Evolutionary conservation across 2,113 vertebrate species (phyloP), one percentile per base, ranked within the genome.

Genomic region (Addax nasomaculatus): DNA sequence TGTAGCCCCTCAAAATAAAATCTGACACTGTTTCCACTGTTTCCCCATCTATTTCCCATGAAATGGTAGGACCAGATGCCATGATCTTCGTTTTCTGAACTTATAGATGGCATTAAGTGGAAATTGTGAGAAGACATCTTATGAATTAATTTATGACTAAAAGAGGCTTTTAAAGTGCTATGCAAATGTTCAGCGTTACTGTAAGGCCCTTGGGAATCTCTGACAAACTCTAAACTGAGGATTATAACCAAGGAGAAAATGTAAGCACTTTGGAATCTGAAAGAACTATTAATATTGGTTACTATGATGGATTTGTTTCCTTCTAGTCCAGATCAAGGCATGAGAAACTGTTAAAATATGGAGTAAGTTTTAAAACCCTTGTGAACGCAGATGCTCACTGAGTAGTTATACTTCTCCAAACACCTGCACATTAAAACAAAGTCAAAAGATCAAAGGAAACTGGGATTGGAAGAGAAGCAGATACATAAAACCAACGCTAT

Each of bases 351-450:
- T 97, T 98, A 96, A 98, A 98, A 97, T 89, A 78, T 95, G 76
- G 92, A 92, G 89, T 98, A 36, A 1, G 94, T 94, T 98, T 93
- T 97, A 98, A 98, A 97, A 64, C 60, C 84, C 53, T 13, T 16
- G 76, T 17, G 39, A 98, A 81, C 47, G 96, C 98, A 99, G 99
- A 98, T 98, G 98, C 97, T 98, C 7, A 0, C 45, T 98, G 97
- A 98, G 95, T 98, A 97, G 98, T 97, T 98, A 95, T 92, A 98
- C 97, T 98, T 98, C 96, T 47, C 97, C 96, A 98, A 98, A 96
- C 81, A 97, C 92, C 96, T 98, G 96, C 15, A 86, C 97, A 97
- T 98, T 98, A 97, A 98, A 98, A 97, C 96, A 97, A 98, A 95
- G 92, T 92, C 90, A 95, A 95, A 98, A 95, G 95, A 98, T 57